phyloP scores from a whole-genome alignment of 2,113 vertebrate genomes.

The Tympanuchus pallidicinctus region DNA sequence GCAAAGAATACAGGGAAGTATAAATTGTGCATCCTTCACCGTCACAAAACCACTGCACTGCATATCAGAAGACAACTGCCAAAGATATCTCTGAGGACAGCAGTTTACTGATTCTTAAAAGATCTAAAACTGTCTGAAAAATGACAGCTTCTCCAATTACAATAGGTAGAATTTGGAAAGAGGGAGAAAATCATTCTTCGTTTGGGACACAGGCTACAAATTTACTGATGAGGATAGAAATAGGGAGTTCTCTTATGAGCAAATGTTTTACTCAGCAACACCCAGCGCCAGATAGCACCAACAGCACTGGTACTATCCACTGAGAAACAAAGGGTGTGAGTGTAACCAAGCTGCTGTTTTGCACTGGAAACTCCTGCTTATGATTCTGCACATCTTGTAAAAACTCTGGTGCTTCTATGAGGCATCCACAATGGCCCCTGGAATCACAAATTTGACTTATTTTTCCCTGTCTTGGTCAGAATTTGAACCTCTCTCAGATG shows the following conservation, averaged over 20 bases:
- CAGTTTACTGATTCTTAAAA: background rate
- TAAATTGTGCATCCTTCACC: background rate
- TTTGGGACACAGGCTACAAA: background rate
- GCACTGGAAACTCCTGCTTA: background rate
- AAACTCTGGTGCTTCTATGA: background rate
- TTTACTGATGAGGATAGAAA: background rate
- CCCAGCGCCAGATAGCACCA: background rate
- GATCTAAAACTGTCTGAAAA: background rate
- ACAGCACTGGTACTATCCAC: background rate
- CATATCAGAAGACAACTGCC: background rate
- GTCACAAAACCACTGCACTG: background rate
- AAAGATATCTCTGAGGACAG: background rate
- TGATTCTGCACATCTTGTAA: background rate
- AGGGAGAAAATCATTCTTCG: background rate
- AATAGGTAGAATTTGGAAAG: background rate
- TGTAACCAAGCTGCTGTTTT: background rate
- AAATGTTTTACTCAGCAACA: background rate
- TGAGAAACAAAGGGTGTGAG: background rate
- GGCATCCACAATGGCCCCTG: background rate
- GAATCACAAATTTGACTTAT: background rate
- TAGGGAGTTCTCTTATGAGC: background rate
- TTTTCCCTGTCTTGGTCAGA: background rate
- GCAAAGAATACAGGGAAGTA: background rate
- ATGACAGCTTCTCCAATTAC: background rate
- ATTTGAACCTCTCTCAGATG: background rate